Base-by-base conservation (phyloP, 2,797 vertebrate species). In the Silurus lanzhouensis region DNA sequence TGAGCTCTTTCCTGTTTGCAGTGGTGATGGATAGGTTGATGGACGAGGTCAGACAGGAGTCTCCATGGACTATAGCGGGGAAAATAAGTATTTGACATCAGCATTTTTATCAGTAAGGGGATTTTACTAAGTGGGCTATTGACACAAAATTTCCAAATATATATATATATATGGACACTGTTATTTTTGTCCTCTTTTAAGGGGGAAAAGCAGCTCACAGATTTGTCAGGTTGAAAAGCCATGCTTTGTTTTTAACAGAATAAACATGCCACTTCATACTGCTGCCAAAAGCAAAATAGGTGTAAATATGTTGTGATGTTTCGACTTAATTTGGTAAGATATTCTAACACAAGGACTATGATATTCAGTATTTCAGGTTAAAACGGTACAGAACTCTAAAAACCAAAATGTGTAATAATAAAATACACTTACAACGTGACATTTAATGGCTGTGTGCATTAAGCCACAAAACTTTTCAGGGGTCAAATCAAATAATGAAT, bases 171-270 rank as follows among this genome's bases (percentile, higher is more conserved):
- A 52, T 52, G 9, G 9, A 52, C 48, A 31, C 48, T 52, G 7
- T 52, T 6, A 52, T 52, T 6, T 52, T 52, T 6, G 48, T 52
- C 31, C 68, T 72, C 91, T 90, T 75, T 84, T 81, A 85, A 71
- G 82, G 82, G 84, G 82, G 78, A 67, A 85, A 44, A 86, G 68
- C 91, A 88, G 78, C 87, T 86, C 46, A 63, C 60, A 52, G 17
- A 81, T 88, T 86, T 88, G 85, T 91, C 88, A 78, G 87, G 86
- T 93, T 89, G 86, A 92, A 93, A 93, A 93, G 92, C 89, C 66
- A 90, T 88, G 22, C 12, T 10, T 55, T 75, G 15, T 61, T 61
- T 90, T 88, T 88, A 81, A 87, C 78, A 85, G 52, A 19, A 57
- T 55, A 60, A 83, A 82, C 68, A 58, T 64, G n/a, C n/a, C 55